Evolutionary conservation across 2,113 vertebrate species (phyloP).

Genomic region (Misgurnus anguillicaudatus): DNA sequence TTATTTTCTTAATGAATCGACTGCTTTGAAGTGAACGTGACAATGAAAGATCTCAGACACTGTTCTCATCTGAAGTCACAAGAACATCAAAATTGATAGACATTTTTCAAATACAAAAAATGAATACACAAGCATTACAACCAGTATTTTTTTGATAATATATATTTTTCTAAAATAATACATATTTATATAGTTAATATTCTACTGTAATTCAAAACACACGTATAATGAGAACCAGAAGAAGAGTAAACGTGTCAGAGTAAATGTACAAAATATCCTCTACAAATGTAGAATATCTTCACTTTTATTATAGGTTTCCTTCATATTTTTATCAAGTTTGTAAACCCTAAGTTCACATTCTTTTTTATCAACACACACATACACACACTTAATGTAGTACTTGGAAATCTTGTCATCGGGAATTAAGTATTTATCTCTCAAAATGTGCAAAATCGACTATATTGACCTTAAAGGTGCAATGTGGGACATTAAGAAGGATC

Average conservation of each 20-base stretch:
- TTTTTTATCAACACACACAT: no score
- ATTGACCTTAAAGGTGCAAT: no score
- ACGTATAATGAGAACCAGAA: neutral
- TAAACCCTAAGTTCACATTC: constrained; percentile 4
- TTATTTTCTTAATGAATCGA: constrained; percentile 27
- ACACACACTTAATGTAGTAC: no score
- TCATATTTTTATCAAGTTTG: neutral
- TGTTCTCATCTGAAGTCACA: neutral
- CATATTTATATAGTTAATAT: neutral
- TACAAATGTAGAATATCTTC: constrained; percentile 3
- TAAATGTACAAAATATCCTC: constrained; percentile 26
- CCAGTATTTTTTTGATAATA: no score
- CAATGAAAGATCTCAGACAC: constrained; percentile 1
- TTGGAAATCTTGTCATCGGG: no score
- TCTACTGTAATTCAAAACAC: neutral
- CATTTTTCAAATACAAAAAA: neutral
- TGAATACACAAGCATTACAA: constrained; percentile 1
- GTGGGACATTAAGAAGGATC: no score
- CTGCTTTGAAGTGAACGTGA: neutral
- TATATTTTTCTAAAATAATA: neutral
- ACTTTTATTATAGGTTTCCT: neutral
- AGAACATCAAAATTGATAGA: neutral
- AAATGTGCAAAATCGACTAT: constrained; percentile 6
- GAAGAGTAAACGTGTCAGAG: neutral
- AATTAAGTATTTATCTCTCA: neutral